phyloP scores from a whole-genome alignment of 2,888 invertebrate species.

The Hirtodrosophila confusa region DNA sequence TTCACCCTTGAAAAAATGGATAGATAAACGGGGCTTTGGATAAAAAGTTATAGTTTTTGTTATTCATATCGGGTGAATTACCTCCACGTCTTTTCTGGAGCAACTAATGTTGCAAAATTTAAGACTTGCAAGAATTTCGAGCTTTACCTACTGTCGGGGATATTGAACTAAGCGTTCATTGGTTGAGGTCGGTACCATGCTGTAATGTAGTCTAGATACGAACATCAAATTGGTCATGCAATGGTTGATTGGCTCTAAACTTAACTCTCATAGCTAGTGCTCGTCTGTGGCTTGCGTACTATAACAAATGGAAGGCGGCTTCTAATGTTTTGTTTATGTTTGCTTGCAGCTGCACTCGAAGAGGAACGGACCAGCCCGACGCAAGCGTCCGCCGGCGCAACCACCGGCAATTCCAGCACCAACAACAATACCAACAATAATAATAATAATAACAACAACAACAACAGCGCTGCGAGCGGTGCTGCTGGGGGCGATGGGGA shows the following conservation, averaged over 20 bases:
- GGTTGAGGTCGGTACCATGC: conserved; percentile 7
- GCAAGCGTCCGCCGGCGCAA: conserved; percentile 71
- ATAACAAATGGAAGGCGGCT: background rate
- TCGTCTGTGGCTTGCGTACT: conserved; percentile 11
- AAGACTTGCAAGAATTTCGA: no score
- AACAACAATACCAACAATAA: conserved; percentile 43
- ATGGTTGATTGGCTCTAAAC: conserved; percentile 43
- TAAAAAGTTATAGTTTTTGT: no score
- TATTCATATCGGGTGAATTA: no score
- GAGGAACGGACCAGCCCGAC: conserved; percentile 86
- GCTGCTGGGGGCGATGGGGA: conserved; percentile 63
- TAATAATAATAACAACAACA: conserved; percentile 36
- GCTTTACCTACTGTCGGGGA: no score
- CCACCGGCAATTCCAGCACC: conserved; percentile 58
- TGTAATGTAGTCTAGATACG: conserved; percentile 34
- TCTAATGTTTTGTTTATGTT: conserved; percentile 12
- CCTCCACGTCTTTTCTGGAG: no score
- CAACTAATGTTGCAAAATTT: no score
- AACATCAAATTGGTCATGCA: conserved; percentile 34
- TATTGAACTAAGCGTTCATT: background rate
- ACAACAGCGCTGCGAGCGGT: conserved; percentile 21
- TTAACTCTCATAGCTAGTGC: conserved; percentile 23
- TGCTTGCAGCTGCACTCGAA: conserved; percentile 87
- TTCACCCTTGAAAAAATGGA: no score
- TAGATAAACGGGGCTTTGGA: no score